Base-by-base conservation (phyloP, 2,797 vertebrate species). In the Amblyraja radiata region DNA sequence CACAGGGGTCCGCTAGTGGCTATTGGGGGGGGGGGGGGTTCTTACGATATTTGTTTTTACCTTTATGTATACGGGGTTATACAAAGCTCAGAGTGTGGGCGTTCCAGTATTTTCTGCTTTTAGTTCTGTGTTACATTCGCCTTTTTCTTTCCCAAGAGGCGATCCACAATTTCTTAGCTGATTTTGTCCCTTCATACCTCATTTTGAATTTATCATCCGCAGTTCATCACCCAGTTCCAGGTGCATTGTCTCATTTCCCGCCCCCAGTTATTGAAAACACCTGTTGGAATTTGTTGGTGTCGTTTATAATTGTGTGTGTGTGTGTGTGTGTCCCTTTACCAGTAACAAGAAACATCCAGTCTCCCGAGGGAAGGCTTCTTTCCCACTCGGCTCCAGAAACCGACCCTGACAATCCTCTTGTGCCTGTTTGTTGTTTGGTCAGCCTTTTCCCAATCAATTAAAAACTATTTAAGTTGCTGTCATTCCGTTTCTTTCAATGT, bases 401-500 rank as follows among this genome's bases (percentile, higher is more conserved):
- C 16, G 65, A n/a, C 91, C 90, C 65, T 74, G 68, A 74, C 71
- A 91, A 74, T 46, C 74, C 68, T 46, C 18, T 39, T 32, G 78
- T 68, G 13, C 68, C 46, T 46, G 21, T 36, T 73, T 32, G 5
- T 79, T 79, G n/a, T n/a, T n/a, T n/a, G 32, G 18, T 46, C 21
- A 23, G 13, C 13, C 36, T 71, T 90, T 71, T 8, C 65, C 63
- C 71, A 90, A n/a, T 9, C 39, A 73, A 39, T 90, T 16, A 90
- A 71, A 90, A 90, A 10, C 86, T 73, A 74, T 74, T 91, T 25
- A 73, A 91, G 74, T 74, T 74, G 90, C 76, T 76, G 39, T 28
- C 90, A 58, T 92, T 65, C 86, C n/a, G 18, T n/a, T 68, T 54
- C 71, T 92, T 92, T 14, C 18, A 92, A 76, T 74, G 36, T 23